A percentile compares a stretch with the other conserved stretches of the same genome.
These are phyloP conservation scores for Myotis planiceps DNA, from an alignment of 2,797 vertebrate species.

Conservation along the genomic window DNA sequence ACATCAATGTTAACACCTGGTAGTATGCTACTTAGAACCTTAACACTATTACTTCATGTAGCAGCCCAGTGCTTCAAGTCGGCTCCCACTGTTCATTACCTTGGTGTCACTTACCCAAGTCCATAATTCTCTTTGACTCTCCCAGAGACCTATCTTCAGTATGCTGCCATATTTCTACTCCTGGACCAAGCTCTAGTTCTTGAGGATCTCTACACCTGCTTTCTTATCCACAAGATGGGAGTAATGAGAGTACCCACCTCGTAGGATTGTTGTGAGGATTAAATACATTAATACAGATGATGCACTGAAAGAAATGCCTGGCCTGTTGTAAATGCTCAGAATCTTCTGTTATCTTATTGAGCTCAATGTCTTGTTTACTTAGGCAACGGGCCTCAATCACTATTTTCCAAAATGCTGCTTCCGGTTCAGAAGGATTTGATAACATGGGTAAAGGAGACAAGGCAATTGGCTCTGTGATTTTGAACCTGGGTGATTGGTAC, in stretches of 20 bases:
- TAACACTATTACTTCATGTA: background rate
- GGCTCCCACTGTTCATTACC: background rate
- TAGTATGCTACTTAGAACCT: background rate
- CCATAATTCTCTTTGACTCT: background rate
- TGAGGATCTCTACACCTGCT: background rate
- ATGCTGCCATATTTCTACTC: background rate
- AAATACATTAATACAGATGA: background rate
- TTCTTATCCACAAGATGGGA: background rate
- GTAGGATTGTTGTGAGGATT: background rate
- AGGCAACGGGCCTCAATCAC: background rate
- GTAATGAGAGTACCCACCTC: background rate
- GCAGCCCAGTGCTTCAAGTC: background rate
- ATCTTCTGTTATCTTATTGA: background rate
- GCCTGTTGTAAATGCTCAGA: background rate
- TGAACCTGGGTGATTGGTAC: background rate
- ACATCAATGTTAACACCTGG: background rate
- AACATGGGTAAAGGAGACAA: background rate
- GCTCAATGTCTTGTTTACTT: background rate
- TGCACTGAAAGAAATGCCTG: background rate
- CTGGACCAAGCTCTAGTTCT: background rate
- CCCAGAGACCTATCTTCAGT: background rate
- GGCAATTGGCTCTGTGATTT: background rate
- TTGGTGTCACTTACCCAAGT: background rate
- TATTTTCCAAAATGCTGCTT: background rate
- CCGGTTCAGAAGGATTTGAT: constrained; percentile 5